These are phyloP conservation scores for Henricia sp. DNA, from an alignment of 53 echinoderm and acorn worm genomes.

Conservation along the genomic window DNA sequence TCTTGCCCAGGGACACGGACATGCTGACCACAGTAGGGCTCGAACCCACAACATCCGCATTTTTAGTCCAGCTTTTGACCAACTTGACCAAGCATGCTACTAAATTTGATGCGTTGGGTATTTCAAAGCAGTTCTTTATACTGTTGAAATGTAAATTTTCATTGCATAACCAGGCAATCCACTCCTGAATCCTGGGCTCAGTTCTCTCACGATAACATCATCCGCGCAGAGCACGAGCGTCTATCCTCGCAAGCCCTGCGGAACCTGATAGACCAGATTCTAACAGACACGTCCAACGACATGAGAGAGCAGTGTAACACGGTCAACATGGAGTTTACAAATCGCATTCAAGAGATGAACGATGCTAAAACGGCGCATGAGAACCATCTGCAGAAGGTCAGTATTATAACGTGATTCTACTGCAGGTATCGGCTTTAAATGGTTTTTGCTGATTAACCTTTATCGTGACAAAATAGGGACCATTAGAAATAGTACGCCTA, in stretches of 20 bases:
- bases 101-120: too few relatives aligned
- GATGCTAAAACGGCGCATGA: conserved; percentile 96
- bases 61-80: too few relatives aligned
- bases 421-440: too few relatives aligned
- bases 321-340: conserved; percentile 95
- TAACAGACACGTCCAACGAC: conserved; percentile 97
- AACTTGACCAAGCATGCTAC: too few relatives aligned
- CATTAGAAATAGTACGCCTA: too few relatives aligned
- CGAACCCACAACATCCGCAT: too few relatives aligned
- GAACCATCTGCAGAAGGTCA: conserved; percentile 93
- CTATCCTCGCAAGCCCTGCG: conserved; percentile 91
- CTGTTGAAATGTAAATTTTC: too few relatives aligned
- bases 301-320: conserved; percentile 99
- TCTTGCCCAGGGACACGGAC: too few relatives aligned
- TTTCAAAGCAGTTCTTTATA: too few relatives aligned
- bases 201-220: conserved; percentile 97
- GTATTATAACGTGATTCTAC: neutral
- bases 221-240: conserved; percentile 94
- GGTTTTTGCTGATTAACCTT: too few relatives aligned
- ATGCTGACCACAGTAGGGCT: too few relatives aligned
- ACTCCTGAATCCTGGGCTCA: conserved; percentile 95
- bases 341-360: conserved; percentile 97
- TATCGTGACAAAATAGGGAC: too few relatives aligned
- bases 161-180: conserved; percentile 70
- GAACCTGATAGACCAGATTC: conserved; percentile 95